These are phyloP conservation scores for Octodon degus DNA, from an alignment of 2,113 vertebrate genomes.

Conservation along the genomic window DNA sequence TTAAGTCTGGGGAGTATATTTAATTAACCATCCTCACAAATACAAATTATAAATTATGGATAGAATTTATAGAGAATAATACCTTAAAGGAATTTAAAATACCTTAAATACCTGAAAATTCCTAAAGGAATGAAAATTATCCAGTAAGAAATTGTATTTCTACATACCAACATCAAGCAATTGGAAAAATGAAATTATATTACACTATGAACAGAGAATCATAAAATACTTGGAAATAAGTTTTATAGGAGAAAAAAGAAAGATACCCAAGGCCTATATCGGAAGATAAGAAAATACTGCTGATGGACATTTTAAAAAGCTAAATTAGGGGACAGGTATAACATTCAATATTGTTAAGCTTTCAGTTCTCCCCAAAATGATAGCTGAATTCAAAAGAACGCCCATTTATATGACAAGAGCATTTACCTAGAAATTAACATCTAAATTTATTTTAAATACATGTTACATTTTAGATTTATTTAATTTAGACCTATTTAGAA, in stretches of 20 bases:
- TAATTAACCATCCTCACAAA: background rate
- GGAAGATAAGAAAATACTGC: background rate
- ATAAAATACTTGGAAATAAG: background rate
- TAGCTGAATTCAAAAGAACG: background rate
- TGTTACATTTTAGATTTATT: background rate
- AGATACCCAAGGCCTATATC: background rate
- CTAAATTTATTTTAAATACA: background rate
- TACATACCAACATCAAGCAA: background rate
- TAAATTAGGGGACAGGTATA: background rate
- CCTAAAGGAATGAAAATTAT: background rate
- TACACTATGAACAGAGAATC: background rate
- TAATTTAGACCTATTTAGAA: constrained; percentile 1
- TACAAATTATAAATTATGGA: background rate
- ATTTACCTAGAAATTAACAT: background rate
- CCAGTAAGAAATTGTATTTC: background rate
- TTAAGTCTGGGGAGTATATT: background rate
- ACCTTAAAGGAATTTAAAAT: background rate
- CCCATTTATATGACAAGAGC: background rate
- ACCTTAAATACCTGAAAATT: no score
- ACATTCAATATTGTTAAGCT: background rate
- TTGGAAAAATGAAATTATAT: constrained; percentile 5
- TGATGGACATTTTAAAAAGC: background rate
- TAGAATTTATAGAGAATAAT: background rate
- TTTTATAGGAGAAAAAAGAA: background rate
- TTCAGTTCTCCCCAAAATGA: background rate